These are phyloP conservation scores for Amphipyra berbera DNA, from an alignment of 2,888 invertebrate species.

Conservation along the genomic window DNA sequence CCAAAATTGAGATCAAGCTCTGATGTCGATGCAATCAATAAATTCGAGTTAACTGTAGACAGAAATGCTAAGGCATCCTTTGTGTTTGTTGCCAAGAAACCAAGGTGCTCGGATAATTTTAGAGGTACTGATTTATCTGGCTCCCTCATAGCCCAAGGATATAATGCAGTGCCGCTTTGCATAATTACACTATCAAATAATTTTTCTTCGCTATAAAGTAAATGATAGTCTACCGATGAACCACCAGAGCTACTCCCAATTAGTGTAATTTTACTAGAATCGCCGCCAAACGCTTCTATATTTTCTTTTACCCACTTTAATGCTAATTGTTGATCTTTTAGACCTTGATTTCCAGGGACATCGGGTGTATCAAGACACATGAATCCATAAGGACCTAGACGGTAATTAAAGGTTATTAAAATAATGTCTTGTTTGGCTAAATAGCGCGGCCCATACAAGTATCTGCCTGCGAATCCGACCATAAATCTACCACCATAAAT, in stretches of 20 bases:
- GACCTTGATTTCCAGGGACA: constrained; percentile 74
- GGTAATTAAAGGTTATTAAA: constrained; percentile 72
- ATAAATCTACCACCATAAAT: constrained; percentile 69
- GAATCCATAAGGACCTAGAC: constrained; percentile 75
- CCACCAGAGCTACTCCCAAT: constrained; percentile 74
- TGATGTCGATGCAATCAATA: constrained; percentile 61
- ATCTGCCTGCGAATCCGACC: constrained; percentile 61
- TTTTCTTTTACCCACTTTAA: constrained; percentile 74
- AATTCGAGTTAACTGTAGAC: constrained; percentile 56
- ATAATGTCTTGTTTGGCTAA: constrained; percentile 71
- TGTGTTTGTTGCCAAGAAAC: constrained; percentile 57
- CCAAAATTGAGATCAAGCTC: constrained; percentile 51
- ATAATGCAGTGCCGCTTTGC: constrained; percentile 67
- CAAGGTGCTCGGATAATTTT: constrained; percentile 64
- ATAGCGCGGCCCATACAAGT: constrained; percentile 64
- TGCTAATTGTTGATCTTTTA: constrained; percentile 73
- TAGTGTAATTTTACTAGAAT: constrained; percentile 69
- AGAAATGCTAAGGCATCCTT: constrained; percentile 68
- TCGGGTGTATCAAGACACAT: constrained; percentile 71
- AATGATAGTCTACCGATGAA: constrained; percentile 67
- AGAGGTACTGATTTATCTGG: constrained; percentile 60
- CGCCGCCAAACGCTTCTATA: constrained; percentile 74
- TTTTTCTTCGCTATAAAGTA: constrained; percentile 64
- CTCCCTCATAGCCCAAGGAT: constrained; percentile 53
- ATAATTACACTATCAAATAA: constrained; percentile 70